phyloP scores from a whole-genome alignment of 2,797 vertebrate genomes.

The Etheostoma nigrum region DNA sequence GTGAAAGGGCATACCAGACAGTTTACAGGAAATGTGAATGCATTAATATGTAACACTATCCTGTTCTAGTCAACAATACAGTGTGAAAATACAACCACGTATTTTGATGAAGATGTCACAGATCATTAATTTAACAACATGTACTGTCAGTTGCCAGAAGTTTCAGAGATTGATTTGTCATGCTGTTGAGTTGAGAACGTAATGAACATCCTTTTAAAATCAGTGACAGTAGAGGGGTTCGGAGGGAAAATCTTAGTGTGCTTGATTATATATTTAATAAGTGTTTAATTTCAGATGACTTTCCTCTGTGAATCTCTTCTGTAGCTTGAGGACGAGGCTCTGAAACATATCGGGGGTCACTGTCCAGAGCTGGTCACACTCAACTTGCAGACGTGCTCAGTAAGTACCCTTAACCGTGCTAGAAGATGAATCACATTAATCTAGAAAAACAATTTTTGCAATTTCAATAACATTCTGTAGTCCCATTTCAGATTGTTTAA shows the following conservation, averaged over 20 bases:
- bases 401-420: slow-evolving; percentile 79
- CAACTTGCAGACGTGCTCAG: slow-evolving; percentile 95
- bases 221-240: background rate
- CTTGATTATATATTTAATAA: background rate
- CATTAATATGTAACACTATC: background rate
- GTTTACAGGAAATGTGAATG: slow-evolving; percentile 20
- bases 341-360: slow-evolving; percentile 95
- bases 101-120: slow-evolving; percentile 3
- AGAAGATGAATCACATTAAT: background rate
- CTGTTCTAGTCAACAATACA: slow-evolving; percentile 21
- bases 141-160: background rate
- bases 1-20: background rate
- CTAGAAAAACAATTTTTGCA: background rate
- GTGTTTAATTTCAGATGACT: slow-evolving; percentile 8
- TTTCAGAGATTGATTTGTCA: background rate
- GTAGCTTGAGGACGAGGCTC: slow-evolving; percentile 95
- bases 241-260: background rate
- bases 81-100: background rate
- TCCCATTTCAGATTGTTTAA: background rate
- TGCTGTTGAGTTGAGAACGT: background rate
- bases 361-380: slow-evolving; percentile 96
- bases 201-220: background rate
- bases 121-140: background rate
- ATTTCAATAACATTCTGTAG: background rate
- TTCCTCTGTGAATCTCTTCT: slow-evolving; percentile 25